Percentiles rank a stretch among this genome's conserved stretches.
Evolutionary conservation across 2,797 vertebrate species (phyloP).

Genomic region (Cichlasoma orientale): DNA sequence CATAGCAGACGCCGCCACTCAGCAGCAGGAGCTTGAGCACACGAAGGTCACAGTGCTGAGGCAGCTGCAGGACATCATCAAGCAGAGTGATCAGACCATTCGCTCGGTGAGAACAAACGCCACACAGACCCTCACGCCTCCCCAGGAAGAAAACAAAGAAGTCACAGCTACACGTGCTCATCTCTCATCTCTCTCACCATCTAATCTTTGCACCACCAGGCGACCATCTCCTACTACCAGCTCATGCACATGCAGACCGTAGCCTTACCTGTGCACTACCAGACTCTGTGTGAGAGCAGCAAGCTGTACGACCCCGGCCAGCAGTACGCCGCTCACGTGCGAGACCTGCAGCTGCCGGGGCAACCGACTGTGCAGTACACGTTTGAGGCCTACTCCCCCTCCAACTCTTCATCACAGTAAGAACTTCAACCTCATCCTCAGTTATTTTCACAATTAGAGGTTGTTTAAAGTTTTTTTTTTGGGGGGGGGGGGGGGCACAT

Average conservation of each 20-base stretch:
- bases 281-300: slow-evolving; percentile 97
- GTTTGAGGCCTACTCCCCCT: slow-evolving; percentile 87
- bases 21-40: slow-evolving; percentile 95
- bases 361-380: slow-evolving; percentile 85
- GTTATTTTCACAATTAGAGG: neutral
- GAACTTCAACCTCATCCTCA: neutral
- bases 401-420: slow-evolving; percentile 69
- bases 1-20: slow-evolving; percentile 90
- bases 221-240: slow-evolving; percentile 97
- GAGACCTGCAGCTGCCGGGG: slow-evolving; percentile 87
- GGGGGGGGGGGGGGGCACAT: neutral
- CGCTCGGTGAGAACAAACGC: slow-evolving; percentile 83
- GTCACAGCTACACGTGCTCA: neutral
- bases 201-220: slow-evolving; percentile 70
- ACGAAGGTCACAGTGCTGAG: slow-evolving; percentile 92
- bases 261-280: slow-evolving; percentile 91
- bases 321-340: slow-evolving; percentile 91
- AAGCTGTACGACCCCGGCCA: slow-evolving; percentile 95
- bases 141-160: neutral
- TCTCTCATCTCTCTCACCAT: neutral
- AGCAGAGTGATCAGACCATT: slow-evolving; percentile 94
- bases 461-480: neutral
- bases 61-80: slow-evolving; percentile 94
- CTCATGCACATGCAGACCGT: slow-evolving; percentile 96
- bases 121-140: neutral